phyloP scores from a whole-genome alignment of 2,888 invertebrate genomes.

The Leptogaster cylindrica region DNA sequence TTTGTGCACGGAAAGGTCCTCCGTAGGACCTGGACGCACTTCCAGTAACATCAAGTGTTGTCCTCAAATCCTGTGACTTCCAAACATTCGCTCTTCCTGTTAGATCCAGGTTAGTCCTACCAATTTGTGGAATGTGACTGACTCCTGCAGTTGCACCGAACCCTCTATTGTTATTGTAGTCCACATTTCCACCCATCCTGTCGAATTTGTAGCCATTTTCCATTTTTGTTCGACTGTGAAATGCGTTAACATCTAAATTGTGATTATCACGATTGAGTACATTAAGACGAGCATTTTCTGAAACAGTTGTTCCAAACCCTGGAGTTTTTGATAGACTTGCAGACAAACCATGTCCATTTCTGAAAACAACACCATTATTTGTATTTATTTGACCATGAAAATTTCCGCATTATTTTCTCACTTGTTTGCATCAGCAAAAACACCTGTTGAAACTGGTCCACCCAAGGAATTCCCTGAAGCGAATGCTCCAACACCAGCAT shows the following conservation, averaged over 20 bases:
- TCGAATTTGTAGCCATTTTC: conserved; percentile 52
- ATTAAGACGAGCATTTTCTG: conserved; percentile 51
- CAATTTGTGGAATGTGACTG: conserved; percentile 52
- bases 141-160: conserved; percentile 52
- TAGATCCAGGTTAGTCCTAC: conserved; percentile 52
- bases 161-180: conserved; percentile 51
- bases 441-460: conserved; percentile 28
- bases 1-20: conserved; percentile 50
- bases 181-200: conserved; percentile 53
- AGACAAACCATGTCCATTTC: conserved; percentile 53
- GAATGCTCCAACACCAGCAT: conserved; percentile 23
- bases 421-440: conserved; percentile 29
- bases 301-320: conserved; percentile 48
- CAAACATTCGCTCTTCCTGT: conserved; percentile 53
- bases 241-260: conserved; percentile 51
- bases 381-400: neutral
- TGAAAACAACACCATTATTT: conserved; percentile 40
- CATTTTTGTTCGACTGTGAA: conserved; percentile 51
- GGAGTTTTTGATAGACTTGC: conserved; percentile 52
- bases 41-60: conserved; percentile 53
- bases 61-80: conserved; percentile 51
- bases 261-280: conserved; percentile 50
- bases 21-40: conserved; percentile 51
- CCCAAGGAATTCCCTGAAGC: conserved; percentile 30
- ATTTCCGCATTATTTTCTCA: too few relatives aligned